phyloP scores from a whole-genome alignment of 2,797 vertebrate genomes.

The Brachymystax lenok region DNA sequence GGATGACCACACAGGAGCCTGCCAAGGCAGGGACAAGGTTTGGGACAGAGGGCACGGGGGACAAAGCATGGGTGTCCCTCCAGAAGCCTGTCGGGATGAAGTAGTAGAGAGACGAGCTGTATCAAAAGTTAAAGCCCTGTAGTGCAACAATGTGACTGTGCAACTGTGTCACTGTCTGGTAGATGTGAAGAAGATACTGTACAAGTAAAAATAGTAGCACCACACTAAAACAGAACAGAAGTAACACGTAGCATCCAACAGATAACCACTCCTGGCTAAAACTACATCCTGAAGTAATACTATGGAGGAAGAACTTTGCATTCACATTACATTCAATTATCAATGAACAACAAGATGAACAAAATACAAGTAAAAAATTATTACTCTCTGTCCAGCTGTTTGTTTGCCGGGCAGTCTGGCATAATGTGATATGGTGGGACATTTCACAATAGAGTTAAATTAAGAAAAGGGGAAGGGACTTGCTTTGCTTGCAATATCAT shows the following conservation, averaged over 20 bases:
- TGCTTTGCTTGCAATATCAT: conserved; percentile 13
- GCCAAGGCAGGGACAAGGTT: conserved; percentile 62
- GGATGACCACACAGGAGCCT: conserved; percentile 80
- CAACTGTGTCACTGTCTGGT: not conserved
- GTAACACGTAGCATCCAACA: no score
- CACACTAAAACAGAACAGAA: not conserved
- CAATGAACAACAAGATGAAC: not conserved
- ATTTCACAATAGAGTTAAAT: conserved; percentile 59
- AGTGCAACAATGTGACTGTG: not conserved
- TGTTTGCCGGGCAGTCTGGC: not conserved
- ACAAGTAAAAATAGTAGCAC: not conserved
- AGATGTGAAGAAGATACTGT: not conserved
- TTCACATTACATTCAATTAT: not conserved
- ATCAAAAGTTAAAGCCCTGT: not conserved
- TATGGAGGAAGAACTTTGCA: not conserved
- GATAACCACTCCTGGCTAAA: not conserved
- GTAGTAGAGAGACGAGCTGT: not conserved
- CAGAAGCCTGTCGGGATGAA: conserved; percentile 48
- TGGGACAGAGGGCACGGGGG: conserved; percentile 63
- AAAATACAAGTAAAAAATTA: not conserved
- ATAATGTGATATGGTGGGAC: conserved; percentile 5
- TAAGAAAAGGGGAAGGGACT: conserved; percentile 66
- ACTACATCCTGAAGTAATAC: not conserved
- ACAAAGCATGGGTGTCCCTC: conserved; percentile 35
- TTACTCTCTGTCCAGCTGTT: not conserved